Percentiles rank a stretch among this genome's conserved stretches.
Conservation (phyloP, 2,113 vertebrate genomes). For the Bos javanicus region DNA sequence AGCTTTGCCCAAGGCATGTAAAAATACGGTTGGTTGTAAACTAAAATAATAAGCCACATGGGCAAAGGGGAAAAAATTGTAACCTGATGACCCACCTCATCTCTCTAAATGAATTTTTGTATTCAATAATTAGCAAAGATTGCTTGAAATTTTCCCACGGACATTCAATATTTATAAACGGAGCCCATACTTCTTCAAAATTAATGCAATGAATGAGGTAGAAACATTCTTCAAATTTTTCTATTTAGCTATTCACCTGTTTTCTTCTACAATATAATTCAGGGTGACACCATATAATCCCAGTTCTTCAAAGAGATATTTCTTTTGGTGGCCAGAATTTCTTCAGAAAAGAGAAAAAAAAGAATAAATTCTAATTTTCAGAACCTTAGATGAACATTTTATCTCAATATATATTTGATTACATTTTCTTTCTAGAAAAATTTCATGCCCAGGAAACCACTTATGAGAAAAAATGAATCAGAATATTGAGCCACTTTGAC, state of each 20-base stretch:
- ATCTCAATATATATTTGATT: neutral
- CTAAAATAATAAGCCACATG: conserved; percentile 14
- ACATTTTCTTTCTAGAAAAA: neutral
- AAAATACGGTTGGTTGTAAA: neutral
- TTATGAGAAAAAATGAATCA: neutral
- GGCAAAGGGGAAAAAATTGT: neutral
- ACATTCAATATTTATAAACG: conserved; percentile 19
- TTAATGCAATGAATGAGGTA: neutral
- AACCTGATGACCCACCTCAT: conserved; percentile 20
- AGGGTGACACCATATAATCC: neutral
- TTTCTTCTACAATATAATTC: neutral
- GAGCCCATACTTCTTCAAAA: neutral
- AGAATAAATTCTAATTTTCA: neutral
- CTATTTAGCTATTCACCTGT: neutral
- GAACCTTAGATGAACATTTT: neutral
- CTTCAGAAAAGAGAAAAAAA: neutral
- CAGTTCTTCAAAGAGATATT: neutral
- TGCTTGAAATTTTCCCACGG: neutral
- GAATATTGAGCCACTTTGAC: neutral
- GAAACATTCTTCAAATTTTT: neutral
- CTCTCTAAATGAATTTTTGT: conserved; percentile 33
- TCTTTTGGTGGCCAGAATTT: neutral
- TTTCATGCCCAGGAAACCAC: neutral
- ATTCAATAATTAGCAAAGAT: conserved; percentile 35
- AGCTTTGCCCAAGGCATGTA: conserved; percentile 8